phyloP scores from a whole-genome alignment of 2,888 invertebrate genomes.

The Sesia apiformis region DNA sequence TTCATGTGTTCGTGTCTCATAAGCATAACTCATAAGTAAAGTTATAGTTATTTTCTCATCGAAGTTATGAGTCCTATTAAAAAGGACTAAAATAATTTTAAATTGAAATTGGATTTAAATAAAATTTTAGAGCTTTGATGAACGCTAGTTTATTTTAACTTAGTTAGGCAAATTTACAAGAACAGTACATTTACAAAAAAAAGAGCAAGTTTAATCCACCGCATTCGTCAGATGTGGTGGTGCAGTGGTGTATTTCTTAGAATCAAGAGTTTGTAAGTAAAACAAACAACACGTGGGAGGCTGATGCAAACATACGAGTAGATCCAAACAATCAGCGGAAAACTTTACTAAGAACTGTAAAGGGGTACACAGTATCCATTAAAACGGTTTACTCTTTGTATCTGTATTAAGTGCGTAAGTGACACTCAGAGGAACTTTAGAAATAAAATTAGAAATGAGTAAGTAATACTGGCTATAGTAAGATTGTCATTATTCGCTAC shows the following conservation, averaged over 20 bases:
- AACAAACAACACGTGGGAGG: constrained; percentile 30
- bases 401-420: constrained; percentile 4
- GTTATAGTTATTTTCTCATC: no score
- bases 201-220: background rate
- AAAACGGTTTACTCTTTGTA: constrained; percentile 22
- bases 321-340: constrained; percentile 27
- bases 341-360: constrained; percentile 26
- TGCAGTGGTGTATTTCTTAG: constrained; percentile 8
- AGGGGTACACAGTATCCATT: constrained; percentile 20
- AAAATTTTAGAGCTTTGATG: no score
- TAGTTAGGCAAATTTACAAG: no score
- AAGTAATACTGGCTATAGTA: background rate
- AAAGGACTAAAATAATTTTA: no score
- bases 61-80: no score
- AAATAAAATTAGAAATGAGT: background rate
- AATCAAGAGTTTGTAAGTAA: constrained; percentile 30
- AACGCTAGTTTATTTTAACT: no score
- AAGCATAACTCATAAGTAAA: no score
- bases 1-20: no score
- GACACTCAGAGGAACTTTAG: background rate
- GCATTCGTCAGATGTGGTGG: background rate
- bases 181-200: no score
- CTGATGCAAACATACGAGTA: constrained; percentile 21
- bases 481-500: background rate
- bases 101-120: no score